These are phyloP conservation scores for Reticulitermes lucifugus DNA, from an alignment of 2,888 invertebrate genomes.

Conservation along the genomic window DNA sequence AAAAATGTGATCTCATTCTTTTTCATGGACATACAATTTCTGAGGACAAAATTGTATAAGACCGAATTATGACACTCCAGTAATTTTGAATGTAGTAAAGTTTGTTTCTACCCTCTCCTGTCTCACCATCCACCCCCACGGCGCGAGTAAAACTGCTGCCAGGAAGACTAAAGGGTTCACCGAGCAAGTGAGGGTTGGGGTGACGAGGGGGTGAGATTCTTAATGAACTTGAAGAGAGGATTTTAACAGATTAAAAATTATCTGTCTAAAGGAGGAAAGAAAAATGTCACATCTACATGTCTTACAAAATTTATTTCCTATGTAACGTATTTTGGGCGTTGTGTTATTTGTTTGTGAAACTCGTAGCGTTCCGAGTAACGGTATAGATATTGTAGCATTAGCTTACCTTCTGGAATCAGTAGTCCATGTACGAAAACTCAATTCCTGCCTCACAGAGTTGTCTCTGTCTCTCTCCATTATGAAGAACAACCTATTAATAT, in stretches of 20 bases:
- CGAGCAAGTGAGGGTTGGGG: constrained; percentile 24
- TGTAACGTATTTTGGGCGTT: background rate
- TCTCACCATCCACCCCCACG: constrained; percentile 5
- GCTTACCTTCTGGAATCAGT: too few relatives aligned
- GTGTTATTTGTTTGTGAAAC: too few relatives aligned
- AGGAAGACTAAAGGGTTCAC: constrained; percentile 40
- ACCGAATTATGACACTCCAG: constrained; percentile 44
- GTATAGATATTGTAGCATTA: too few relatives aligned
- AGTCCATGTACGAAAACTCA: too few relatives aligned
- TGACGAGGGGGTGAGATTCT: constrained; percentile 12
- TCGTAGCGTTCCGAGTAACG: too few relatives aligned
- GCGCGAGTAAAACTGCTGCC: constrained; percentile 26
- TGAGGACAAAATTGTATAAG: constrained; percentile 44
- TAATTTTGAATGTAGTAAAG: constrained; percentile 40
- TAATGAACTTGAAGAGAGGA: constrained; percentile 39
- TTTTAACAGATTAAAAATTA: constrained; percentile 42
- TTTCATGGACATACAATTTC: constrained; percentile 40
- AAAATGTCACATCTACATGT: constrained; percentile 28
- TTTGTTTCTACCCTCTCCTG: constrained; percentile 42
- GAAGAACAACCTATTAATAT: too few relatives aligned
- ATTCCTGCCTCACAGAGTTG: too few relatives aligned
- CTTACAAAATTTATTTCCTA: constrained; percentile 26
- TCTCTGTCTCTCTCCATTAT: too few relatives aligned
- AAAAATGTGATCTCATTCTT: constrained; percentile 38
- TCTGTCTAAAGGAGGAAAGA: constrained; percentile 23